Percentiles rank a stretch among this genome's conserved stretches.
These are phyloP conservation scores for Cacatua alba DNA, from an alignment of 2,113 vertebrate species.

Conservation along the genomic window DNA sequence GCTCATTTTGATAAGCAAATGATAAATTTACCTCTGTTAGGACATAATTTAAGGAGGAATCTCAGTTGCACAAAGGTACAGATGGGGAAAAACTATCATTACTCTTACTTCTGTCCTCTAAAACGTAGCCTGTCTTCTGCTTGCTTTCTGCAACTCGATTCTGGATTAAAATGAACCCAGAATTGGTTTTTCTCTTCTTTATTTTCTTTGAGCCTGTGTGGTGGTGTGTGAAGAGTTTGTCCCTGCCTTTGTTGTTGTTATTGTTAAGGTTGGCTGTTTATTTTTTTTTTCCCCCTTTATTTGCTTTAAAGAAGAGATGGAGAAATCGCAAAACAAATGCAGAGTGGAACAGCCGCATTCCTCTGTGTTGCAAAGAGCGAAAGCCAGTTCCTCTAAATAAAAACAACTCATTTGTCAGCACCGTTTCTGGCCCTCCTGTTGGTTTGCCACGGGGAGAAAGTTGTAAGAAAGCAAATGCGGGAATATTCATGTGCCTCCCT, in stretches of 20 bases:
- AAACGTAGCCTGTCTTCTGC: neutral
- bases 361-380: slow-evolving; percentile 4
- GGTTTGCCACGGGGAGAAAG: neutral
- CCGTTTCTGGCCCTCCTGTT: neutral
- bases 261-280: neutral
- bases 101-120: neutral
- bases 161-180: neutral
- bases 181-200: neutral
- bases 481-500: neutral
- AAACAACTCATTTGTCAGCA: slow-evolving; percentile 48
- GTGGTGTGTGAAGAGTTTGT: slow-evolving; percentile 1
- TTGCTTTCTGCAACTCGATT: neutral
- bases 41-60: neutral
- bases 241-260: slow-evolving; percentile 17
- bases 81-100: neutral
- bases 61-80: neutral
- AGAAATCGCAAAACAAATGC: slow-evolving; percentile 48
- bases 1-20: neutral
- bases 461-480: neutral
- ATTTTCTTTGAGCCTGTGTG: neutral
- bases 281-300: neutral
- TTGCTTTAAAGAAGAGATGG: slow-evolving; percentile 43
- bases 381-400: slow-evolving; percentile 41
- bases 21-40: neutral
- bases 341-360: neutral